Conservation (phyloP, 2,888 invertebrate species). For the Protodeltote pygarga region DNA sequence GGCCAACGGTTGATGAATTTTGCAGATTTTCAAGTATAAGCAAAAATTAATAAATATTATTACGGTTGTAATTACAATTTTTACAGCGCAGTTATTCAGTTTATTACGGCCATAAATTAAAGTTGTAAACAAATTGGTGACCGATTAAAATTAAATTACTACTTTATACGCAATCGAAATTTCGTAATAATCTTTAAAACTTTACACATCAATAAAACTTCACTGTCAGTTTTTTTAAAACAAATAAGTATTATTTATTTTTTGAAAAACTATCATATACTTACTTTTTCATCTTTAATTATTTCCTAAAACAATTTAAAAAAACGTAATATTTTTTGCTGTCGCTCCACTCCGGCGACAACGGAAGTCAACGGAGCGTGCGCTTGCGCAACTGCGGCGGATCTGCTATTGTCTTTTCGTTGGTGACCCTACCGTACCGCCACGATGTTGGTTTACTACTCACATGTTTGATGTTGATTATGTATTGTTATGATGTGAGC, state of each 20-base stretch:
- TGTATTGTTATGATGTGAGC: constrained; percentile 35
- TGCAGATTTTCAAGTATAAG: too few relatives aligned
- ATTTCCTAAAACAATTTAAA: neutral
- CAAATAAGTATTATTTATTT: neutral
- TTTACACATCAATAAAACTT: neutral
- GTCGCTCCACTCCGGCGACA: constrained; percentile 51
- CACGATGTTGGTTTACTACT: constrained; percentile 35
- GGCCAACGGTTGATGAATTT: too few relatives aligned
- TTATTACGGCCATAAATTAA: constrained; percentile 5
- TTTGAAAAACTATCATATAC: too few relatives aligned
- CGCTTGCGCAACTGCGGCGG: constrained; percentile 57
- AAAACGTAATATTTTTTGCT: constrained; percentile 4
- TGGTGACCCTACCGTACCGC: constrained; percentile 63
- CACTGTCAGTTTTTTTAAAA: neutral
- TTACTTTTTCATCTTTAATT: too few relatives aligned
- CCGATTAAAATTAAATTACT: constrained; percentile 32
- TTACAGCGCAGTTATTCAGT: neutral
- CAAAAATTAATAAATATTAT: neutral
- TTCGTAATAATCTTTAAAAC: neutral
- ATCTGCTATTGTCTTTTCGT: constrained; percentile 58
- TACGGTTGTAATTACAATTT: neutral
- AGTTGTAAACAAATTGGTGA: constrained; percentile 25
- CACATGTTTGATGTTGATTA: constrained; percentile 32
- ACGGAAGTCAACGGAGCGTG: constrained; percentile 67
- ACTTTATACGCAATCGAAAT: constrained; percentile 20